phyloP scores from a whole-genome alignment of 2,888 invertebrate genomes.

The Allacma fusca region DNA sequence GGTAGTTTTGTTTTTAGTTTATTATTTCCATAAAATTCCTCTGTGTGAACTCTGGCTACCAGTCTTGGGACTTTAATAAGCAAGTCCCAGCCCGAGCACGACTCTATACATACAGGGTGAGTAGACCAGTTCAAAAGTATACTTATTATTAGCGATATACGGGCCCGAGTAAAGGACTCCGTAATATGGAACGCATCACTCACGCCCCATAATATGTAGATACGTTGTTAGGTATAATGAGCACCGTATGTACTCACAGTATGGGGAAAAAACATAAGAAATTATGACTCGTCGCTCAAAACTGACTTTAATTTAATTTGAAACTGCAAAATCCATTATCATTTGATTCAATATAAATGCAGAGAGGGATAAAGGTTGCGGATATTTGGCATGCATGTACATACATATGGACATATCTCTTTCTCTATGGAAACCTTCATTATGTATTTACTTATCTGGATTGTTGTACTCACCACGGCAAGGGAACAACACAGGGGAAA shows the following conservation, averaged over 20 bases:
- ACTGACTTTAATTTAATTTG: neutral
- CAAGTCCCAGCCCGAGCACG: too few species aligned
- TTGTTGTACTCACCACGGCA: too few species aligned
- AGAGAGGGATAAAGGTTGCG: neutral
- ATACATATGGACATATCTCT: too few species aligned
- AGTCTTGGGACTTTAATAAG: neutral
- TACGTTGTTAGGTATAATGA: too few species aligned
- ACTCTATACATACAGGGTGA: too few species aligned
- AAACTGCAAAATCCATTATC: neutral
- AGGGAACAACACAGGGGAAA: neutral
- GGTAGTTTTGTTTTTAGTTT: constrained; percentile 28
- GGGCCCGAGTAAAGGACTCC: too few species aligned
- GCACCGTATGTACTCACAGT: neutral
- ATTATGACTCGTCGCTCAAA: constrained; percentile 6
- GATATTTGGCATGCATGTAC: too few species aligned
- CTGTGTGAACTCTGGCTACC: constrained; percentile 20
- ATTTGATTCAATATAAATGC: neutral
- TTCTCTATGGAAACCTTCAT: too few species aligned
- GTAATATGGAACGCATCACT: too few species aligned
- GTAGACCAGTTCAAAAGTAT: neutral
- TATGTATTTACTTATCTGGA: too few species aligned
- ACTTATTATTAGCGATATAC: neutral
- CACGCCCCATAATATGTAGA: too few species aligned
- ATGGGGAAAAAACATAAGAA: neutral
- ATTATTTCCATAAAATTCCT: constrained; percentile 26